These are phyloP conservation scores for Trichechus manatus DNA, from an alignment of 2,113 vertebrate species.

Conservation along the genomic window DNA sequence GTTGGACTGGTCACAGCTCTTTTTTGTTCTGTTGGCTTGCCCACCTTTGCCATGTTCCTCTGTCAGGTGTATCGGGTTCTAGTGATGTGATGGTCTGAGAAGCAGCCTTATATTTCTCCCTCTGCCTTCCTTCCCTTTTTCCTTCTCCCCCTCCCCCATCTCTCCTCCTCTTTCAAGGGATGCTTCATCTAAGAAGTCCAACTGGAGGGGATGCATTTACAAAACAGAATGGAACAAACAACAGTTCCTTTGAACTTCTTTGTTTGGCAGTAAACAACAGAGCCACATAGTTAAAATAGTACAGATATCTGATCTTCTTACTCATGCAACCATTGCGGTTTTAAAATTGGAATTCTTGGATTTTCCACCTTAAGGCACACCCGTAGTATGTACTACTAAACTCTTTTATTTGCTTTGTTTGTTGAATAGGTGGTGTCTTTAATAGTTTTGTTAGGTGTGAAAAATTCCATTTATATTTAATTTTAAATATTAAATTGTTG, in stretches of 20 bases:
- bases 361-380: not conserved
- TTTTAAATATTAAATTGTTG: not conserved
- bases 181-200: not conserved
- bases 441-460: not conserved
- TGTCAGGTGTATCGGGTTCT: not conserved
- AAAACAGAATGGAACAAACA: not conserved
- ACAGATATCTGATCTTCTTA: not conserved
- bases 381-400: not conserved
- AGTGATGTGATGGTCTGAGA: not conserved
- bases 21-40: not conserved
- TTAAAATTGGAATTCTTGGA: not conserved
- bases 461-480: slow-evolving; percentile 8
- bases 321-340: not conserved
- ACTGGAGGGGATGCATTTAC: not conserved
- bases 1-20: not conserved
- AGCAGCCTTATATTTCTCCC: not conserved
- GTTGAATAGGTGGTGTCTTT: not conserved
- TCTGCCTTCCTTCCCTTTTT: not conserved
- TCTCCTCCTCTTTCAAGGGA: not conserved
- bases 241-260: not conserved
- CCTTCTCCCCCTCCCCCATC: not conserved
- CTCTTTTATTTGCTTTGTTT: not conserved
- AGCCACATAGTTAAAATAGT: not conserved
- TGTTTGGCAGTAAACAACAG: not conserved
- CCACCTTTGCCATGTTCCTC: not conserved